These are phyloP conservation scores for Physeter macrocephalus DNA, from an alignment of 2,113 vertebrate species.

Conservation along the genomic window DNA sequence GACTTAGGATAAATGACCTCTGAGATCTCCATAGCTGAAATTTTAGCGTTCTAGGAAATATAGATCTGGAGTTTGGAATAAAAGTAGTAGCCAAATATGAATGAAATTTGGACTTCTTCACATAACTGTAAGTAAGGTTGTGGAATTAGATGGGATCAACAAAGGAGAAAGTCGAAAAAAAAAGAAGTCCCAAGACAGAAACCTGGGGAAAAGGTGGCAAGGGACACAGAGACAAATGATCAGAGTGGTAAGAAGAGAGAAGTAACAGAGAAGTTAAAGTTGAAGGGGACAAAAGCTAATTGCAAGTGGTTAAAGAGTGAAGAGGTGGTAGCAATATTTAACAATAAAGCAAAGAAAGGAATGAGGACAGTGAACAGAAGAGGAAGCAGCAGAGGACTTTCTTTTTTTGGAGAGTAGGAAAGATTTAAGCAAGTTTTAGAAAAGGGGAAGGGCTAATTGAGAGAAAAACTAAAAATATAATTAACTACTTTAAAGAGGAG, in stretches of 20 bases:
- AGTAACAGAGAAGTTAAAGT: slow-evolving; percentile 1
- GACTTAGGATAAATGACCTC: neutral
- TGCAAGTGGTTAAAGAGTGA: neutral
- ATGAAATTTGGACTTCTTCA: neutral
- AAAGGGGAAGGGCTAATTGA: neutral
- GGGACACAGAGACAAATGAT: neutral
- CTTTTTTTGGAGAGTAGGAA: neutral
- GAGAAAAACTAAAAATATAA: neutral
- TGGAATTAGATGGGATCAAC: neutral
- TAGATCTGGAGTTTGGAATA: neutral
- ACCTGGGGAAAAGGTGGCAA: neutral
- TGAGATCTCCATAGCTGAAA: neutral
- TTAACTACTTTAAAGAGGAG: neutral
- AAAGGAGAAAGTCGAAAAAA: neutral
- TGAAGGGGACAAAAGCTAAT: neutral
- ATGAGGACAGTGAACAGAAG: neutral
- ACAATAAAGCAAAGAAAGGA: neutral
- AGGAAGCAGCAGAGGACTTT: neutral
- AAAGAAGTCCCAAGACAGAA: neutral
- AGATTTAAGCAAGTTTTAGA: neutral
- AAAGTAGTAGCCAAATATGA: neutral
- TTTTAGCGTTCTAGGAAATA: neutral
- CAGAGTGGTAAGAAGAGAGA: neutral
- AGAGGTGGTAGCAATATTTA: neutral
- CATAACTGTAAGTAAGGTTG: neutral